A percentile compares a stretch with the other conserved stretches of the same genome.
Evolutionary conservation across 2,113 vertebrate genomes (phyloP).

Genomic region (Xiphophorus hellerii): DNA sequence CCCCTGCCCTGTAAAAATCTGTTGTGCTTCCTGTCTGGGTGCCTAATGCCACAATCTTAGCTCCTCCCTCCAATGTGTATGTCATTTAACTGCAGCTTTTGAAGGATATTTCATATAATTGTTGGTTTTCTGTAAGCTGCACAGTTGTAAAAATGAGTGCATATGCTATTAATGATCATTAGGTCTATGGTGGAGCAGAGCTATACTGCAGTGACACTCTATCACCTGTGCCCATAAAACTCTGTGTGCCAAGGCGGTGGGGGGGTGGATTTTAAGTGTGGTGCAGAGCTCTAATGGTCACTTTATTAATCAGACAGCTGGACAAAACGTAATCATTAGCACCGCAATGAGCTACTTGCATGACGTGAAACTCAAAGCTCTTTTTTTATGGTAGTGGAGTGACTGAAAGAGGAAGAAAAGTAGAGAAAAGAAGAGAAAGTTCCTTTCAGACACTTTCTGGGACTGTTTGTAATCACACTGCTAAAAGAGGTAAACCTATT

Average conservation of each 20-base stretch:
- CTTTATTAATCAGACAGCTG: conserved; percentile 60
- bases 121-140: conserved; percentile 53
- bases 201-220: conserved; percentile 70
- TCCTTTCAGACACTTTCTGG: conserved; percentile 53
- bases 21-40: conserved; percentile 70
- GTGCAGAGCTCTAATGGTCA: conserved; percentile 51
- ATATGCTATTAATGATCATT: conserved; percentile 68
- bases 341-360: conserved; percentile 39
- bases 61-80: conserved; percentile 48
- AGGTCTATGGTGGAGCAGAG: conserved; percentile 58
- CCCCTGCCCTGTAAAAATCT: conserved; percentile 68
- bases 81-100: conserved; percentile 50
- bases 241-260: conserved; percentile 30
- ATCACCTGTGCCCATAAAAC: conserved; percentile 65
- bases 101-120: conserved; percentile 67
- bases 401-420: neutral
- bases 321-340: conserved; percentile 75
- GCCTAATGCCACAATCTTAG: conserved; percentile 47
- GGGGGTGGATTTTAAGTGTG: conserved; percentile 49
- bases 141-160: conserved; percentile 65
- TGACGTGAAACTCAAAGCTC: conserved; percentile 52
- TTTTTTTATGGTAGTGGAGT: conserved; percentile 22
- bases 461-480: conserved; percentile 71
- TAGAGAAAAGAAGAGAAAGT: neutral
- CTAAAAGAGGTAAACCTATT: conserved; percentile 46